These are phyloP conservation scores for Condylura cristata DNA, from an alignment of 2,113 vertebrate genomes.

Conservation along the genomic window DNA sequence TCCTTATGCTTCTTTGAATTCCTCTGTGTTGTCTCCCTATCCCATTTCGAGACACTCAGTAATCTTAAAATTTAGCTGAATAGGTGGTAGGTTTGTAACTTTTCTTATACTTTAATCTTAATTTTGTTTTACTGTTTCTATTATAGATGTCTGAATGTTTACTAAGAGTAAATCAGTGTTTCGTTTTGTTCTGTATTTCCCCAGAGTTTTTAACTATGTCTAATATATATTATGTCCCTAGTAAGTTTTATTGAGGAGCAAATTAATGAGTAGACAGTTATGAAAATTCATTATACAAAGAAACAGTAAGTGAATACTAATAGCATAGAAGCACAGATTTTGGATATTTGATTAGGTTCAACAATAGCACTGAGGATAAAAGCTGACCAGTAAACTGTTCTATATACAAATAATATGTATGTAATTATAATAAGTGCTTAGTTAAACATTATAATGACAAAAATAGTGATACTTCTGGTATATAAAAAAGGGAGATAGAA, in stretches of 20 bases:
- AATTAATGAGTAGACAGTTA: neutral
- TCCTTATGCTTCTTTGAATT: accelerated
- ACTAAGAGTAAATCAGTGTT: neutral
- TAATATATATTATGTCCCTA: neutral
- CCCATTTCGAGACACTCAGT: neutral
- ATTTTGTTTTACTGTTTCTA: neutral
- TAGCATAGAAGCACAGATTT: neutral
- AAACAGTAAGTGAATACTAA: neutral
- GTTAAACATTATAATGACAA: neutral
- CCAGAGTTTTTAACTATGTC: neutral
- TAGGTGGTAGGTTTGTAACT: neutral
- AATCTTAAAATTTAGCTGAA: neutral
- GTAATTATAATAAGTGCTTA: neutral
- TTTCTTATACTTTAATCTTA: neutral
- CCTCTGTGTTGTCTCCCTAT: neutral
- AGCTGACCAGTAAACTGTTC: neutral
- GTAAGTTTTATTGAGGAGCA: neutral
- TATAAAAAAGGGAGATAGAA: neutral
- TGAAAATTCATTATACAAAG: neutral
- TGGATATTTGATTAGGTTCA: neutral
- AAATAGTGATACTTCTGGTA: neutral
- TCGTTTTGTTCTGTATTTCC: neutral
- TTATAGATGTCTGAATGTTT: neutral
- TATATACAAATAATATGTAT: neutral
- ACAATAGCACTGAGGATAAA: neutral